These are phyloP conservation scores for Oryzias woworae DNA, from an alignment of 2,113 vertebrate species.

Conservation along the genomic window DNA sequence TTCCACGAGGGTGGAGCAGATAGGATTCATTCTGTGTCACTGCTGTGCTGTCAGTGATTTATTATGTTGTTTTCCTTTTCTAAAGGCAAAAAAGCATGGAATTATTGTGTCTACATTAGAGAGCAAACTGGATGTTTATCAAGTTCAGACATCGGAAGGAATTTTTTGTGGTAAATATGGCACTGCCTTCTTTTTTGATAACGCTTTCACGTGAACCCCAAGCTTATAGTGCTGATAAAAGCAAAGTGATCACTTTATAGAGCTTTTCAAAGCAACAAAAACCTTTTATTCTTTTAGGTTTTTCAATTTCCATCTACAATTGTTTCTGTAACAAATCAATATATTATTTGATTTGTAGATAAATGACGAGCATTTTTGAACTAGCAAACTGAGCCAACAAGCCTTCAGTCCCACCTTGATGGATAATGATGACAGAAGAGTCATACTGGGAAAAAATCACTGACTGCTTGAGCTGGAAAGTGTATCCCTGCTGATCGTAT, in stretches of 20 bases:
- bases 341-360: neutral
- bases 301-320: no score
- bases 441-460: neutral
- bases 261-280: no score
- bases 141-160: constrained; percentile 14
- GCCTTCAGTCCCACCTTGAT: neutral
- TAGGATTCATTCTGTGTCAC: constrained; percentile 43
- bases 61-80: constrained; percentile 51
- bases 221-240: no score
- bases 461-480: neutral
- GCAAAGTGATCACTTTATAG: no score
- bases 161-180: neutral
- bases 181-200: neutral
- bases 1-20: constrained; percentile 27
- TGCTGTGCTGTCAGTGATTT: constrained; percentile 52
- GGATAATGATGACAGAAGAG: neutral
- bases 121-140: constrained; percentile 26
- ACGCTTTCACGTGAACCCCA: no score
- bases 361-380: neutral
- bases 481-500: neutral
- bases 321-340: no score
- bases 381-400: neutral
- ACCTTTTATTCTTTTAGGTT: no score
- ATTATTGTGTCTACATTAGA: constrained; percentile 25
- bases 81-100: constrained; percentile 15